Evolutionary conservation across 2,113 vertebrate species (phyloP), one percentile per base, ranked within the genome.

Genomic region (Brachyhypopomus occidentalis): DNA sequence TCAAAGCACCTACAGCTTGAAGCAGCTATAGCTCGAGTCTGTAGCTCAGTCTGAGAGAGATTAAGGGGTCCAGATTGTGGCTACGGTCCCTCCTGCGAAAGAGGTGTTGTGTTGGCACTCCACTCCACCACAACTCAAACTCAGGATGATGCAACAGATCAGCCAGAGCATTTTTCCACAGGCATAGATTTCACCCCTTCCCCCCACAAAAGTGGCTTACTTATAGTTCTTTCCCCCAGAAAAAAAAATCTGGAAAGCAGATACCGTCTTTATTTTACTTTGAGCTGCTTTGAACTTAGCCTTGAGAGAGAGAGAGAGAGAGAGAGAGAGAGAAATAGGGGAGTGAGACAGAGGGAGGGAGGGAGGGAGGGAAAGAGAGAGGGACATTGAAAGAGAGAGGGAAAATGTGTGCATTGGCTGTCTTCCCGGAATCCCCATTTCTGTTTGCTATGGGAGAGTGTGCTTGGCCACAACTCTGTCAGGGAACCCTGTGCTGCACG

Each of bases 391-490:
- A 76, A 83, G 71, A 84, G 69, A 85, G 55, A 78, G 22, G 63
- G 45, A 86, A 86, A 87, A 79, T 88, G 81, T 88, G 87, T 86
- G 78, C 75, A 77, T 83, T 90, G 87, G 89, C 86, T 30, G 27
- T 60, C 41, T 78, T 84, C 86, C 89, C 85, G 84, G 84, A 86
- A 87, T 87, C 78, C 86, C 89, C 86, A 82, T 83, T 63, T 75
- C 62, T 30, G 64, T 77, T 86, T 86, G 83, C 83, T 80, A 73
- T 78, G 86, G 85, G 88, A 89, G 88, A 86, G 91, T 91, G 90
- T 90, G 90, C 87, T 89, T 90, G 88, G 87, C 87, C 91, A 89
- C 88, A 78, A 80, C 83, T 87, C 78, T 81, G 77, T 84, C 87
- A 88, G 88, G 66, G 84, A 79, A 86, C 82, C 83, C 81, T 87